These are phyloP conservation scores for Zosterops pallidus DNA, from an alignment of 2,113 vertebrate genomes.

Conservation along the genomic window DNA sequence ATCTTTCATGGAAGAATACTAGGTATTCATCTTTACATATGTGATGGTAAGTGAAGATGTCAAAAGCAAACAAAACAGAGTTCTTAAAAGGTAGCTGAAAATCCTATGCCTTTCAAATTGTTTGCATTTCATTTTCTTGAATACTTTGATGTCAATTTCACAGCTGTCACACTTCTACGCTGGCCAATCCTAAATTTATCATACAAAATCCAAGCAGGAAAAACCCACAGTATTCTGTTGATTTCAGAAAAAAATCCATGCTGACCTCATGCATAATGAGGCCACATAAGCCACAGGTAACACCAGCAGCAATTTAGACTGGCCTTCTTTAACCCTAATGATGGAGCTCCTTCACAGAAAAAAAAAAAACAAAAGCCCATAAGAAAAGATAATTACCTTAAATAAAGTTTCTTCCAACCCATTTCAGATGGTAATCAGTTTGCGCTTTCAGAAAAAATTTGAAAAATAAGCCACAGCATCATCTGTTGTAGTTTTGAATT, in stretches of 20 bases:
- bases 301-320: background rate
- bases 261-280: background rate
- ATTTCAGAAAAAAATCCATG: background rate
- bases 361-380: background rate
- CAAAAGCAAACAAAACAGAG: background rate
- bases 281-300: background rate
- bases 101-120: background rate
- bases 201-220: background rate
- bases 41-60: background rate
- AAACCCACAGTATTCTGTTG: background rate
- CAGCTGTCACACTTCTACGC: background rate
- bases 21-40: background rate
- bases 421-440: background rate
- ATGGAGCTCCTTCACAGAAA: background rate
- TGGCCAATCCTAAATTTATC: background rate
- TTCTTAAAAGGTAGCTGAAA: background rate
- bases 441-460: background rate
- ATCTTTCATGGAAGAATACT: background rate
- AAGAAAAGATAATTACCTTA: background rate
- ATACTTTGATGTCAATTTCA: constrained; percentile 34
- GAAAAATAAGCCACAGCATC: background rate
- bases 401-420: background rate
- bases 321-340: background rate
- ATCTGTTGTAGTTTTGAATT: background rate
- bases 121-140: constrained; percentile 7